Evolutionary conservation across 2,888 invertebrate genomes (phyloP), one percentile per base, ranked within the genome.

Genomic region (Geotrupes spiniger): DNA sequence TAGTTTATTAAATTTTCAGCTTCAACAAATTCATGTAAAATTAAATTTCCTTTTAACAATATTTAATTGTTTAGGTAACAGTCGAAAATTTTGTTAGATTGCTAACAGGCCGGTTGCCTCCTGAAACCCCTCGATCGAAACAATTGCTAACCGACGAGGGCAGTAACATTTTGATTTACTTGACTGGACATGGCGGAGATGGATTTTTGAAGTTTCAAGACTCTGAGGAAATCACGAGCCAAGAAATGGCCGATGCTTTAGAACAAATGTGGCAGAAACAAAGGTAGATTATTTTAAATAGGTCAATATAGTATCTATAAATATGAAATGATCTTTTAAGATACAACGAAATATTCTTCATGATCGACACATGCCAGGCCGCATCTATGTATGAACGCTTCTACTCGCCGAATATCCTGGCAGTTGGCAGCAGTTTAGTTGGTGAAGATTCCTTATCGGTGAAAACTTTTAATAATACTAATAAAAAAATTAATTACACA

Each of bases 221-320:
- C 70, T 93, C 97, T 0, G 97, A 99, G 69, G 99, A 99, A 75
- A 92, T 99, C 14, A 98, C 98, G 1, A 96, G 92, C 72, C 92
- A 96, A 63, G 99, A 99, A 71, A 76, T 99, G 63, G 98, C 97
- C 11, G 98, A 99, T 82, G 98, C 98, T 11, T 81, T 99, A 44
- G 96, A 99, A 69, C 98, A 99, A 74, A 99, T 99, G 99, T 97
- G 96, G 93, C 95, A 98, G 68, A 98, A 99, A 69, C 84, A 89
- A 71, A 84, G 96, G 89, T 91, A 69, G 81, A 31, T 21, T 8
- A 2, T 3, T 36, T 11, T 36, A 12, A 36, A 8, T 37, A 11
- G 29, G 12, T 12, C 10, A 11, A 11, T 6, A n/a, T n/a, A n/a
- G n/a, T n/a, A n/a, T n/a, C n/a, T n/a, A n/a, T n/a, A n/a, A n/a